These are phyloP conservation scores for Herminia tarsipennalis DNA, from an alignment of 2,888 invertebrate genomes.

Conservation along the genomic window DNA sequence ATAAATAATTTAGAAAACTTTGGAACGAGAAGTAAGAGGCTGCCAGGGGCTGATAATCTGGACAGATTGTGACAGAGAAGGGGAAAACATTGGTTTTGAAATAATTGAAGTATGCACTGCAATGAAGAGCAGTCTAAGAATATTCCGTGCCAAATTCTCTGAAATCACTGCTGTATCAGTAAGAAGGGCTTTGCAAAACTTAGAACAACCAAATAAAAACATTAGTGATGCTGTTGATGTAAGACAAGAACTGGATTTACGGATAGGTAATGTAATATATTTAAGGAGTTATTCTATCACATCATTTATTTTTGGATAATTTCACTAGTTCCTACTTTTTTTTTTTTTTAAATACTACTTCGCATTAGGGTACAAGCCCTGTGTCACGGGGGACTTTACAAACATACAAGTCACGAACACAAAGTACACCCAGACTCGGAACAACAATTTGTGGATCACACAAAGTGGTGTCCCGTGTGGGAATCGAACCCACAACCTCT, in stretches of 20 bases:
- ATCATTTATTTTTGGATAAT: too few species aligned
- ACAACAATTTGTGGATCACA: too few species aligned
- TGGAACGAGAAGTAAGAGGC: constrained; percentile 88
- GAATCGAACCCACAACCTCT: too few species aligned
- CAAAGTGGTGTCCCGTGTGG: too few species aligned
- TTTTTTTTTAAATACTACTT: too few species aligned
- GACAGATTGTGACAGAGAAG: constrained; percentile 99
- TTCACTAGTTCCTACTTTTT: too few species aligned
- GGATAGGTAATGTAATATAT: constrained; percentile 88
- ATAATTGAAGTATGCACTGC: constrained; percentile 95
- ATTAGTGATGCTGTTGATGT: constrained; percentile 97
- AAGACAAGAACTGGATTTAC: constrained; percentile 94
- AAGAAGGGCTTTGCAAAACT: constrained; percentile 90
- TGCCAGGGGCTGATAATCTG: constrained; percentile 95
- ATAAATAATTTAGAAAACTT: constrained; percentile 83
- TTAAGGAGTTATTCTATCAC: too few species aligned
- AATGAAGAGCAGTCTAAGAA: constrained; percentile 89
- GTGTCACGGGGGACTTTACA: too few species aligned
- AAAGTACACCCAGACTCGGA: too few species aligned
- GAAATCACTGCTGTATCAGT: constrained; percentile 97
- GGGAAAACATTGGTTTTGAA: constrained; percentile 99
- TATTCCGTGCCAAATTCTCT: constrained; percentile 97
- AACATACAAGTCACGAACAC: too few species aligned
- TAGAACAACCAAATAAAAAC: constrained; percentile 92
- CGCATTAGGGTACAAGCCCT: too few species aligned